Evolutionary conservation across 2,888 invertebrate species (phyloP).

Genomic region (Dysmachus trigonus): DNA sequence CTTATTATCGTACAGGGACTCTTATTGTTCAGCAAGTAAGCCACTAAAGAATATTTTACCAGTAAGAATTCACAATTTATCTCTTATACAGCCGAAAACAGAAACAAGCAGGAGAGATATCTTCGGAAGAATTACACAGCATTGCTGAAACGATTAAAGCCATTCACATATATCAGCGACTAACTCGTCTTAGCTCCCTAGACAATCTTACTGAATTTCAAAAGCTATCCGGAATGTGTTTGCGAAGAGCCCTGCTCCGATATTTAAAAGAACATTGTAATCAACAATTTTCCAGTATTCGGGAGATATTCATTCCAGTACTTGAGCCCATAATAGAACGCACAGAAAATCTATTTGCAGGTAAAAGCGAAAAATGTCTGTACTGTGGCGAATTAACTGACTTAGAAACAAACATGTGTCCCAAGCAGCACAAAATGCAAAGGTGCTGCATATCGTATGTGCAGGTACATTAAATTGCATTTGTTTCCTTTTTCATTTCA

Average conservation of each 20-base stretch:
- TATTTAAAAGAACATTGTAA: conserved; percentile 2
- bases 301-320: conserved; percentile 26
- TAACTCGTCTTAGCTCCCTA: conserved; percentile 42
- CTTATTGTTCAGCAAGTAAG: conserved; percentile 51
- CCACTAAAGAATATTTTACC: not conserved
- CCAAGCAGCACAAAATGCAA: conserved; percentile 51
- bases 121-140: conserved; percentile 2
- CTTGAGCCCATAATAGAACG: conserved; percentile 22
- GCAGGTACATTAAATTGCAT: conserved; percentile 53
- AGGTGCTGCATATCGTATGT: conserved; percentile 58
- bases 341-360: conserved; percentile 13
- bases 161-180: conserved; percentile 45
- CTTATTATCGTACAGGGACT: conserved; percentile 51
- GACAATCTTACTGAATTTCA: conserved; percentile 54
- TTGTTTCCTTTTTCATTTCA: not conserved
- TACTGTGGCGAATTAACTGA: conserved; percentile 51
- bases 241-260: conserved; percentile 45
- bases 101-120: not conserved
- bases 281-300: not conserved
- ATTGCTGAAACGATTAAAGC: conserved; percentile 45
- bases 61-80: not conserved
- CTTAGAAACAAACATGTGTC: conserved; percentile 51
- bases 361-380: conserved; percentile 52
- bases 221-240: conserved; percentile 51
- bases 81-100: not conserved